A percentile compares a stretch with the other conserved stretches of the same genome.
Evolutionary conservation across 2,888 invertebrate species (phyloP).

Genomic region (Tipula lateralis): DNA sequence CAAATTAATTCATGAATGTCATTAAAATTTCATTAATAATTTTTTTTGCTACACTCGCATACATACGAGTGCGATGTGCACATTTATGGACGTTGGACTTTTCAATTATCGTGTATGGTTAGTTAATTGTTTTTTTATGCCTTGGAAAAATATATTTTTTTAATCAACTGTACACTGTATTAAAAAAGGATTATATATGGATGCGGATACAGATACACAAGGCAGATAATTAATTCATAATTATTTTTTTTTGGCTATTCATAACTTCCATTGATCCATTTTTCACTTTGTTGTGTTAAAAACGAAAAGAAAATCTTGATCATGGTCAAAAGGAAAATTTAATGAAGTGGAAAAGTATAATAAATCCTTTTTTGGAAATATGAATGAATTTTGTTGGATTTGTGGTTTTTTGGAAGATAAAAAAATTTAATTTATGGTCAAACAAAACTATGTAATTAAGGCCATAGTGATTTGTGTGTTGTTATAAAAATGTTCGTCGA

Average conservation of each 20-base stretch:
- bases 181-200: not conserved
- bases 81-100: not conserved
- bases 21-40: conserved; percentile 11
- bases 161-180: not conserved
- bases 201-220: not conserved
- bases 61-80: not conserved
- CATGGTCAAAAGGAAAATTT: not conserved
- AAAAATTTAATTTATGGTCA: not conserved
- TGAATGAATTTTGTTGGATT: not conserved
- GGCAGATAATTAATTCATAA: not conserved
- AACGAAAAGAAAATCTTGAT: not conserved
- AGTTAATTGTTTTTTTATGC: not conserved
- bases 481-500: not conserved
- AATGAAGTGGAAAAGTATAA: not conserved
- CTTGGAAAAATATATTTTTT: not conserved
- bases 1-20: not conserved
- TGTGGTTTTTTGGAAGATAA: not conserved
- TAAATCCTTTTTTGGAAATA: not conserved
- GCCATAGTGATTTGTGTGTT: not conserved
- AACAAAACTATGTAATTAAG: not conserved
- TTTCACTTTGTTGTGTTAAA: not conserved
- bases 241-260: not conserved
- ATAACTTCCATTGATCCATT: not conserved
- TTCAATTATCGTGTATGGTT: not conserved
- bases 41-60: not conserved